Conservation (phyloP, 30 jellyfish, hydroid and myxozoan species). For the Nemopilema nomurai region DNA sequence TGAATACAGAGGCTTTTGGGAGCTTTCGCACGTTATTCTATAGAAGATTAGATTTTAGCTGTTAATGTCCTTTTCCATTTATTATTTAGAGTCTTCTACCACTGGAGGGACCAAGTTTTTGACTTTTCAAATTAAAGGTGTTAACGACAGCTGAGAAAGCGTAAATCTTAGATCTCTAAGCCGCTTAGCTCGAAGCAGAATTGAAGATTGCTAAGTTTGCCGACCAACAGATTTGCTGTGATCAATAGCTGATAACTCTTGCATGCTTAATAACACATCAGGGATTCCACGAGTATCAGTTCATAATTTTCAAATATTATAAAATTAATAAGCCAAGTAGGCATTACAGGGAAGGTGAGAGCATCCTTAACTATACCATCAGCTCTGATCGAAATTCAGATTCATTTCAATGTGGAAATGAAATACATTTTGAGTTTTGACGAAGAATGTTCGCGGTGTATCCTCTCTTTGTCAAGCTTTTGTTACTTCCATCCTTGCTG, state of each 20-base stretch:
- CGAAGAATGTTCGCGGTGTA: no score
- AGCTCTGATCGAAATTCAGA: no score
- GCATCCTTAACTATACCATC: no score
- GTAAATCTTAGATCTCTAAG: neutral
- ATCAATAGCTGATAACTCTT: no score
- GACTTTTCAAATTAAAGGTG: neutral
- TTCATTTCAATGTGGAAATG: no score
- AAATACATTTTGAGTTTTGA: no score
- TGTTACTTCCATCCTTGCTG: neutral
- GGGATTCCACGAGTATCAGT: no score
- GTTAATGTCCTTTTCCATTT: neutral
- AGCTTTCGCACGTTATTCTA: neutral
- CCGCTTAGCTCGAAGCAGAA: neutral
- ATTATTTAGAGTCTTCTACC: neutral
- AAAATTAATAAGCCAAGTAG: no score
- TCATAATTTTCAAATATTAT: no score
- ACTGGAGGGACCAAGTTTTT: neutral
- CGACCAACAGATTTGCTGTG: neutral
- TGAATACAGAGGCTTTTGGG: no score
- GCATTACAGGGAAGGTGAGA: no score
- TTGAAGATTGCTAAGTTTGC: neutral
- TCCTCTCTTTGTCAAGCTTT: neutral
- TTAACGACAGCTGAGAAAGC: neutral
- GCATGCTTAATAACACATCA: no score
- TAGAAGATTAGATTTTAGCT: neutral